Percentiles rank a stretch among this genome's conserved stretches.
These are phyloP conservation scores for Chaenogobius annularis DNA, from an alignment of 2,113 vertebrate genomes.

Conservation along the genomic window DNA sequence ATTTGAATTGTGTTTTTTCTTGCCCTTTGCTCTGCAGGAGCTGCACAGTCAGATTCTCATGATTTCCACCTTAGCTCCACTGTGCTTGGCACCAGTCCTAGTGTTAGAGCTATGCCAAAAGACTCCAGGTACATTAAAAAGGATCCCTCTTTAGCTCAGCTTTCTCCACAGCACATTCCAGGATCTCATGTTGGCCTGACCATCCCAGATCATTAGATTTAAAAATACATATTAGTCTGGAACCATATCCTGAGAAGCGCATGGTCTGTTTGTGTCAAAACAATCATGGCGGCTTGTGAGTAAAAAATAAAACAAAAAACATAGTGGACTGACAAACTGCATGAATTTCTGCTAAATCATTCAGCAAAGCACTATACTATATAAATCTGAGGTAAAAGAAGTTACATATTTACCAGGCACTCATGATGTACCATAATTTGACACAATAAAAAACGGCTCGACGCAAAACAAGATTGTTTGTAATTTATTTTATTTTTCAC, in stretches of 20 bases:
- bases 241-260: too few relatives aligned
- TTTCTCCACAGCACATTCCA: not conserved
- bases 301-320: too few relatives aligned
- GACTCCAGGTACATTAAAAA: slow-evolving; percentile 37
- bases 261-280: too few relatives aligned
- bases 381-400: too few relatives aligned
- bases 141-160: not conserved
- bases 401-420: too few relatives aligned
- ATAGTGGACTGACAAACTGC: too few relatives aligned
- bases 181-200: not conserved
- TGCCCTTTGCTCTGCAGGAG: slow-evolving; percentile 13
- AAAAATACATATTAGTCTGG: not conserved
- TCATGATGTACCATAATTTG: not conserved
- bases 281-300: too few relatives aligned
- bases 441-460: not conserved
- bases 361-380: too few relatives aligned
- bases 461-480: not conserved
- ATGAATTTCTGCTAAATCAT: too few relatives aligned
- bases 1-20: not conserved
- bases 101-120: slow-evolving; percentile 13
- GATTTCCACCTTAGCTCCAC: slow-evolving; percentile 47
- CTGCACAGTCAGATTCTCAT: slow-evolving; percentile 17
- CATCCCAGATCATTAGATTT: not conserved
- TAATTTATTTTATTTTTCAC: not conserved
- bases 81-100: slow-evolving; percentile 38